Base-by-base conservation (phyloP, 1,140 invertebrate genomes). In the Solen grandis region DNA sequence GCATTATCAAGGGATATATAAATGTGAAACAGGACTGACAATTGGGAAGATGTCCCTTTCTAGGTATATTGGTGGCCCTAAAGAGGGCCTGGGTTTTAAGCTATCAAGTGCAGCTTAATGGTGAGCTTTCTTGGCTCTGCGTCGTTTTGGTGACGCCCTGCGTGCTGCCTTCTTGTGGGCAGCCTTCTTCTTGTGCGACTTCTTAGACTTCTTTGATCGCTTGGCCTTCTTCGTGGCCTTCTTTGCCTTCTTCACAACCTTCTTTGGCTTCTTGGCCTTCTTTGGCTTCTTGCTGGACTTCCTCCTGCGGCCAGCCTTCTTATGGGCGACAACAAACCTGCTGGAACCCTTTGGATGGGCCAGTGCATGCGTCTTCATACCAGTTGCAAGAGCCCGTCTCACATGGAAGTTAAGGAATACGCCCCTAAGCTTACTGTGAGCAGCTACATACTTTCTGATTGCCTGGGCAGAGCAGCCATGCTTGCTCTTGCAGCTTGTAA, bases 51-150 rank as follows among this genome's bases (percentile, higher is more conserved):
- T 10, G 19, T 46, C 19, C 41, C 41, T 46, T 46, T 46, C 41
- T 46, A 19, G 19, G 41, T 10, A 46, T 46, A 10, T 66, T 52
- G 60, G 60, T 50, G 74, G 60, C 74, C 74, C 62, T 77, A 55
- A 77, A 66, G 66, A 62, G 74, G 74, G 60, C 74, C 41, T n/a
- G 68, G 14, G 35, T 77, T 60, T 77, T 66, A 66, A 77, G 62
- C 74, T 77, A 54, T 59, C 4, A 13, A 10, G 74, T 66, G 50
- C 62, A 77, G 74, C 74, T 77, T 77, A 77, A 36, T 77, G n/a
- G n/a, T n/a, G 41, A 31, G 60, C 41, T 66, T 35, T 77, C 5
- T 41, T 22, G 1, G 68, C 68, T 57, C 68, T 70, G 68, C 68
- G 68, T 70, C 52, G 54, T 22, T 54, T 55, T 2, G 22, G 31